These are phyloP conservation scores for Drosophila infuscata DNA, from an alignment of 2,888 invertebrate species.

Conservation along the genomic window DNA sequence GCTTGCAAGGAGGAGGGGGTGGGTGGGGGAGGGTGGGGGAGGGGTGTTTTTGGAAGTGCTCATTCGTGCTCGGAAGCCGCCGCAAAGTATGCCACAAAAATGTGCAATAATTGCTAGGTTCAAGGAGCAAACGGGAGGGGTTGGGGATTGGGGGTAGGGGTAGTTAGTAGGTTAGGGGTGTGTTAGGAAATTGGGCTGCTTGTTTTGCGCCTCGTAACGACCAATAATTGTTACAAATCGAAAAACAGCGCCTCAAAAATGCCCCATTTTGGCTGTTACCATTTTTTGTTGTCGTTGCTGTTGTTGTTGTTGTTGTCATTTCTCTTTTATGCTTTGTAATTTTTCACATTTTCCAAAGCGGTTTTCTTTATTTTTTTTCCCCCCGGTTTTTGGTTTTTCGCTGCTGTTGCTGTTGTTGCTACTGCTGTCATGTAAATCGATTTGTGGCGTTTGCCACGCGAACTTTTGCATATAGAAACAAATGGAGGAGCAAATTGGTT, in stretches of 20 bases:
- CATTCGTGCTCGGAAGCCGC: conserved; percentile 50
- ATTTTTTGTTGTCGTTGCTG: not conserved
- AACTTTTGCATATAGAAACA: conserved; percentile 38
- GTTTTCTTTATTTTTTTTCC: conserved; percentile 21
- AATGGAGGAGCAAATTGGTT: conserved; percentile 50
- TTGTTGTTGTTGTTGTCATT: conserved; percentile 40
- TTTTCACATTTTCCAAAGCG: conserved; percentile 62
- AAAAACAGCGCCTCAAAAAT: conserved; percentile 58
- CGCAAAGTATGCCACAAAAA: conserved; percentile 61
- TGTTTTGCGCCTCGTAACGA: conserved; percentile 59
- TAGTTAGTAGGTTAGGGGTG: not conserved
- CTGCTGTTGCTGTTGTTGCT: not conserved
- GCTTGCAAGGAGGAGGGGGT: not conserved
- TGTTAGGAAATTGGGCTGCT: conserved; percentile 49
- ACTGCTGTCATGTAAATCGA: conserved; percentile 59
- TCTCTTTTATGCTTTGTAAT: conserved; percentile 54
- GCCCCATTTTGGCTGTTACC: conserved; percentile 21
- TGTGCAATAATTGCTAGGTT: conserved; percentile 60
- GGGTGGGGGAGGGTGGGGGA: not conserved
- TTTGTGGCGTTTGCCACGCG: conserved; percentile 71
- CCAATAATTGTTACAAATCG: conserved; percentile 73
- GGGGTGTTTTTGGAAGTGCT: not conserved
- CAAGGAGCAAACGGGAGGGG: not conserved
- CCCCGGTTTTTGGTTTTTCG: not conserved
- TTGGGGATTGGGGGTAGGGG: not conserved